Evolutionary conservation across 2,888 invertebrate genomes (phyloP).

Genomic region (Dryococelus australis): DNA sequence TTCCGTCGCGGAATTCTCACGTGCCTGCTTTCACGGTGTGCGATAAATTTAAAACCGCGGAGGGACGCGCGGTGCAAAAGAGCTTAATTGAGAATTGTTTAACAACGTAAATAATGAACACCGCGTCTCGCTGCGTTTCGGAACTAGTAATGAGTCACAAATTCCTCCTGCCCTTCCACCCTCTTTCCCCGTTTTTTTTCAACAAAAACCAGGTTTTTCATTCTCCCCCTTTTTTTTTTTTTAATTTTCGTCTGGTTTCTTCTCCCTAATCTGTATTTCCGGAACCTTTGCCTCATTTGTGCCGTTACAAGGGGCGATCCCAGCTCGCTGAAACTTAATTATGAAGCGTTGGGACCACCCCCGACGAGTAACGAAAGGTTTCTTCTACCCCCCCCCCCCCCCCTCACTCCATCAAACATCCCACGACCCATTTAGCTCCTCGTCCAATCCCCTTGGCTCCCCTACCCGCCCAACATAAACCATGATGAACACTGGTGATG

Average conservation of each 20-base stretch:
- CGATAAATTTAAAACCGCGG: background rate
- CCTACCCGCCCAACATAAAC: background rate
- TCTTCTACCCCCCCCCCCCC: background rate
- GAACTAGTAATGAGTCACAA: background rate
- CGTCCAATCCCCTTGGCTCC: background rate
- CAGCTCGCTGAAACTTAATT: background rate
- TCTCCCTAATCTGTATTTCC: background rate
- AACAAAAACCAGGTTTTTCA: background rate
- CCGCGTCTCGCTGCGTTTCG: background rate
- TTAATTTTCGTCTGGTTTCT: background rate
- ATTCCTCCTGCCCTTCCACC: background rate
- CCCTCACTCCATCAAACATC: background rate
- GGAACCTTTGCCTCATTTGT: background rate
- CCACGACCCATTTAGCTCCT: background rate
- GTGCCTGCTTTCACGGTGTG: background rate
- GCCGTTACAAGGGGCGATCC: background rate
- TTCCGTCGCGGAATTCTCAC: background rate
- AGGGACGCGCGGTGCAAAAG: background rate
- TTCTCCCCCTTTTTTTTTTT: background rate
- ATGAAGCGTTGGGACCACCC: background rate
- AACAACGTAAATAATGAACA: background rate
- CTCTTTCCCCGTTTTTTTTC: background rate
- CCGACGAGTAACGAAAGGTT: too few species aligned
- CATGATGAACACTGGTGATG: background rate
- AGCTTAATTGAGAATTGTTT: slow-evolving; percentile 7